phyloP scores from a whole-genome alignment of 2,797 vertebrate genomes.

The Esox masquinongy region DNA sequence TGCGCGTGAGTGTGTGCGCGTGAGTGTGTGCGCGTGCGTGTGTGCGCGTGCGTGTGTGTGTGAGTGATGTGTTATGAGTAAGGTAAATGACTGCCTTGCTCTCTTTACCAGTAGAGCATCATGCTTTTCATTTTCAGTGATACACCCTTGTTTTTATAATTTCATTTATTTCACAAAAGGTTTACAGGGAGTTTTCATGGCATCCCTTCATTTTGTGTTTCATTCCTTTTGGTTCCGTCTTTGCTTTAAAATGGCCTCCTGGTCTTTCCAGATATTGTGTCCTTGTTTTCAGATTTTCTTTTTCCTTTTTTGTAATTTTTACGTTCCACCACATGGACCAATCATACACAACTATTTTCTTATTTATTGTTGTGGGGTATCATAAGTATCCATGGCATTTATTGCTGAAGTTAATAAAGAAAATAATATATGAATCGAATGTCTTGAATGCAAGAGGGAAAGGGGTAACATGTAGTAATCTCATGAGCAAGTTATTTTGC shows the following conservation, averaged over 20 bases:
- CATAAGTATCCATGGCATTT: conserved; percentile 51
- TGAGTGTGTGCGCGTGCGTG: background rate
- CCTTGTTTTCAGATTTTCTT: conserved; percentile 30
- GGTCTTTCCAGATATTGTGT: conserved; percentile 31
- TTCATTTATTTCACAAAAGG: conserved; percentile 21
- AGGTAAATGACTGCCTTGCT: conserved; percentile 7
- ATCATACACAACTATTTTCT: conserved; percentile 65
- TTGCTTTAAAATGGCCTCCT: conserved; percentile 26
- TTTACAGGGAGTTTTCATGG: conserved; percentile 4
- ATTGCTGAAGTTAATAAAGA: conserved; percentile 47
- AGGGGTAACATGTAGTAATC: conserved; percentile 26
- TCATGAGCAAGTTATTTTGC: conserved; percentile 46
- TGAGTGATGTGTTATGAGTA: conserved; percentile 15
- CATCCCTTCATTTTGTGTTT: background rate
- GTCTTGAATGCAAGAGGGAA: conserved; percentile 49
- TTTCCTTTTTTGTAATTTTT: conserved; percentile 39
- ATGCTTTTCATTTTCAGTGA: conserved; percentile 40
- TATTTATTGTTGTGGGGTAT: conserved; percentile 71
- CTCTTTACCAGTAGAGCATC: conserved; percentile 27
- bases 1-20: background rate
- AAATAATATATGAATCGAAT: conserved; percentile 73
- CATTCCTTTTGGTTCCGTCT: conserved; percentile 19
- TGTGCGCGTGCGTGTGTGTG: no score
- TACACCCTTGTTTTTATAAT: conserved; percentile 28
- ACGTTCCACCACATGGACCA: conserved; percentile 75